Evolutionary conservation across 1,140 invertebrate genomes (phyloP), one percentile per base, ranked within the genome.

Genomic region (Zophobas morio): DNA sequence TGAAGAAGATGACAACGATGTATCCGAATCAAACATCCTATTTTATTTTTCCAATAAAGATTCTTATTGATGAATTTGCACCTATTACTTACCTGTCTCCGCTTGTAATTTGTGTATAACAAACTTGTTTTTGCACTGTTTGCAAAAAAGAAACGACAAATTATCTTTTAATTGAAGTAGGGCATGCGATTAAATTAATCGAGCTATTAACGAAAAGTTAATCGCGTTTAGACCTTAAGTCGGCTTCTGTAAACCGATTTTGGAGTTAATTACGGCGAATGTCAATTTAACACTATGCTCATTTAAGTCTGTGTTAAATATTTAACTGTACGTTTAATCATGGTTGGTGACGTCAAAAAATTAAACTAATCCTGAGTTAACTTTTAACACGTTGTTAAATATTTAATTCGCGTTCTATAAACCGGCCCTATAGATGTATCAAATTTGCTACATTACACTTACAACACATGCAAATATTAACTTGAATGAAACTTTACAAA

Each of bases 361-460:
- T 46, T 46, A 46, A 46, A 46, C 8, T 46, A 46, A 46, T 46
- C 3, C 3, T 8, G 42, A 3, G 8, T 46, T 46, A 46, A 46
- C 42, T 46, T 4, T 46, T 46, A 4, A 46, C 3, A 4, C 42
- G 42, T 8, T 4, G 8, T 46, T 46, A 46, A 46, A 46, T 46
- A 46, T 46, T 46, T 20, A 20, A 20, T 20, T 20, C 20, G 20
- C 20, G 20, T 20, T 20, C 20, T 20, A 20, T 20, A 20, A 20
- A 20, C 20, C 20, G 20, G 20, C 20, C 20, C 20, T 20, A 20
- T 46, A 71, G 39, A 3, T 40, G 35, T 74, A 60, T 74, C 54
- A 60, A 32, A 75, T 75, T 39, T 60, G 53, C 6, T 75, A 75
- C 74, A 75, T 32, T 20, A 54, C 34, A 57, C 49, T n/a, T 63